A percentile compares a stretch with the other conserved stretches of the same genome.
Evolutionary conservation across 53 echinoderm and acorn worm genomes (phyloP).

Genomic region (Luidia sarsii): DNA sequence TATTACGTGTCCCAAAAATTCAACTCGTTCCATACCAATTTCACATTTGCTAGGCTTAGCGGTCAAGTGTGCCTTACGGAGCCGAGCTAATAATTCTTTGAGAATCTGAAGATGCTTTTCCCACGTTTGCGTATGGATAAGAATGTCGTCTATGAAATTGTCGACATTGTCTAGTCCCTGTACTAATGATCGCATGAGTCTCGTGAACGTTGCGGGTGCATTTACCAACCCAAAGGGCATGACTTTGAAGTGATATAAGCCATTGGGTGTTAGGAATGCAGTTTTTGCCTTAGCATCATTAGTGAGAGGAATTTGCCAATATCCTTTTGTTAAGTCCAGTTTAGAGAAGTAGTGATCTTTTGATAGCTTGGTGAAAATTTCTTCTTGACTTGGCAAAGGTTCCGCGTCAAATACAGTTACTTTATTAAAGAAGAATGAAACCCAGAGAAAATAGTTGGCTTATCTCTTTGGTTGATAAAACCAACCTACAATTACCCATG

Average conservation of each 20-base stretch:
- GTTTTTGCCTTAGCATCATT: not conserved
- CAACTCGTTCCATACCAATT: not conserved
- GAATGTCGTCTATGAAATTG: conserved; percentile 57
- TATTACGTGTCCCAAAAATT: conserved; percentile 31
- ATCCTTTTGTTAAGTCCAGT: conserved; percentile 34
- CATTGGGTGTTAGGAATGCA: conserved; percentile 46
- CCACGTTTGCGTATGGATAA: conserved; percentile 30
- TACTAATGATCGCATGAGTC: conserved; percentile 45
- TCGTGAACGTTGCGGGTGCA: conserved; percentile 47
- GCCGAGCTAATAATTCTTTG: not conserved
- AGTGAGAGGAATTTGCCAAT: conserved; percentile 48
- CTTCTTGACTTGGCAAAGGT: conserved; percentile 19
- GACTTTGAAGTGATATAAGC: conserved; percentile 42
- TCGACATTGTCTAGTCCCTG: conserved; percentile 7
- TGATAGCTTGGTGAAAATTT: conserved; percentile 28
- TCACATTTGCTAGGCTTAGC: conserved; percentile 6
- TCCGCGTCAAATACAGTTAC: conserved; percentile 62
- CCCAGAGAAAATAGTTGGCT: too few relatives aligned
- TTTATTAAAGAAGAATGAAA: too few relatives aligned
- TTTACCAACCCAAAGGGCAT: conserved; percentile 68
- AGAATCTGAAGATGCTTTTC: not conserved
- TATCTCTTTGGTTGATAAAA: too few relatives aligned
- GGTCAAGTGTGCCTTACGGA: conserved; percentile 19
- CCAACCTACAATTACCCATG: too few relatives aligned
- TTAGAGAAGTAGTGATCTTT: conserved; percentile 27